Evolutionary conservation across 2,113 vertebrate species (phyloP).

Genomic region (Caracal caracal): DNA sequence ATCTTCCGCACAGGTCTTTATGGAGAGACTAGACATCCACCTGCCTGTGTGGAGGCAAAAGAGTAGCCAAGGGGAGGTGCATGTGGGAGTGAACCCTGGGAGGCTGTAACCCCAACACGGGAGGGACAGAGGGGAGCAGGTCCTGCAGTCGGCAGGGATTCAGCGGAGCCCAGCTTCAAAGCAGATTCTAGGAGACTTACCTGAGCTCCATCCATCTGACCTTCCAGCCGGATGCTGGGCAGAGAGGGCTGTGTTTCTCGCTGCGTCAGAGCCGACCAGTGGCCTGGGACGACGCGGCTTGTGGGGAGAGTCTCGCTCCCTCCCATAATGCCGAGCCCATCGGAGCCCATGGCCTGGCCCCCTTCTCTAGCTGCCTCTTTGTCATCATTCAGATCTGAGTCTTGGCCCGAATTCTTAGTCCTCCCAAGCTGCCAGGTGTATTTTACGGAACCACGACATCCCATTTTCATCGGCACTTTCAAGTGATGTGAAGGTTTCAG

Average conservation of each 20-base stretch:
- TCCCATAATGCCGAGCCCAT: neutral
- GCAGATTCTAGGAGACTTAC: neutral
- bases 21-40: neutral
- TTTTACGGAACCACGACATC: neutral
- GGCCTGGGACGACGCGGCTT: neutral
- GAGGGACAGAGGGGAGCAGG: neutral
- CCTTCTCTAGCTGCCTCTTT: neutral
- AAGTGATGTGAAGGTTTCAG: constrained; percentile 42
- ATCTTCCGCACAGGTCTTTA: neutral
- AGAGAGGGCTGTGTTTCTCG: neutral
- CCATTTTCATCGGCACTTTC: constrained; percentile 30
- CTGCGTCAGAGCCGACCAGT: neutral
- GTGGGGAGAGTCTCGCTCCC: neutral
- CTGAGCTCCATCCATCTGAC: neutral
- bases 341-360: neutral
- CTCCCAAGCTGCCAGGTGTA: neutral
- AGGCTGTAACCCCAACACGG: neutral
- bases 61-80: neutral
- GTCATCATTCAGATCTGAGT: neutral
- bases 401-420: neutral
- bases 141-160: neutral
- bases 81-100: neutral
- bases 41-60: neutral
- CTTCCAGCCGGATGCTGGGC: neutral
- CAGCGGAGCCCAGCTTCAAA: neutral